These are phyloP conservation scores for Apodemus speciosus DNA, from an alignment of 2,113 vertebrate genomes.

Conservation along the genomic window DNA sequence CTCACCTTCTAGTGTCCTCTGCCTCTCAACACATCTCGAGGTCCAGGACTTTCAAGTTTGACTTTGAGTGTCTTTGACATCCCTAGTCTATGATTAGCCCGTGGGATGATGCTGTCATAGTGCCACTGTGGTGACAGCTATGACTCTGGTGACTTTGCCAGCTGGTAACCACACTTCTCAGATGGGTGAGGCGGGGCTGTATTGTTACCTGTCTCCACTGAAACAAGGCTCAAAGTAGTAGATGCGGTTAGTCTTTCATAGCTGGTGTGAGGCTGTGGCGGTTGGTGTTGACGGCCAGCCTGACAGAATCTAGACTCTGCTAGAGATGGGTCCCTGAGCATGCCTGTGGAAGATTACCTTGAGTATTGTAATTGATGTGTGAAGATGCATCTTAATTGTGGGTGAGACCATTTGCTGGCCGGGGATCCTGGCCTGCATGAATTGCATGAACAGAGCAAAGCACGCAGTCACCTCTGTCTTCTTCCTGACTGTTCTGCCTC, in stretches of 20 bases:
- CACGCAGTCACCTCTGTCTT: background rate
- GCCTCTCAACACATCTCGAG: no score
- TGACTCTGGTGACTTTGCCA: background rate
- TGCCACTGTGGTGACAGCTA: fast-evolving
- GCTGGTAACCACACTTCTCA: background rate
- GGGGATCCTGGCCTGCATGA: background rate
- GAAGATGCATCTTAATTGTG: background rate
- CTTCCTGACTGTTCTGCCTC: background rate
- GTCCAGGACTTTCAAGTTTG: background rate
- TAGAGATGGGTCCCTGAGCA: background rate
- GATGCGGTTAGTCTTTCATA: background rate
- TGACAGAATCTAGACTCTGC: background rate
- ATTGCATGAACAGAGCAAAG: fast-evolving
- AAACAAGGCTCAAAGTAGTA: background rate
- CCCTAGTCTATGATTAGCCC: background rate
- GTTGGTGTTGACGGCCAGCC: background rate
- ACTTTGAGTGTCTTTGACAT: background rate
- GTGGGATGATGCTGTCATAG: background rate
- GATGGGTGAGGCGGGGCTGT: background rate
- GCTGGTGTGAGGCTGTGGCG: background rate
- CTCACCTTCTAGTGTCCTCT: background rate
- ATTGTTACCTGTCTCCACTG: background rate
- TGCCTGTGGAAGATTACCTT: background rate
- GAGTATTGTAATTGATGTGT: background rate
- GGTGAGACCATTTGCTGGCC: background rate